phyloP scores from a whole-genome alignment of 2,797 vertebrate genomes.

The Anas acuta region DNA sequence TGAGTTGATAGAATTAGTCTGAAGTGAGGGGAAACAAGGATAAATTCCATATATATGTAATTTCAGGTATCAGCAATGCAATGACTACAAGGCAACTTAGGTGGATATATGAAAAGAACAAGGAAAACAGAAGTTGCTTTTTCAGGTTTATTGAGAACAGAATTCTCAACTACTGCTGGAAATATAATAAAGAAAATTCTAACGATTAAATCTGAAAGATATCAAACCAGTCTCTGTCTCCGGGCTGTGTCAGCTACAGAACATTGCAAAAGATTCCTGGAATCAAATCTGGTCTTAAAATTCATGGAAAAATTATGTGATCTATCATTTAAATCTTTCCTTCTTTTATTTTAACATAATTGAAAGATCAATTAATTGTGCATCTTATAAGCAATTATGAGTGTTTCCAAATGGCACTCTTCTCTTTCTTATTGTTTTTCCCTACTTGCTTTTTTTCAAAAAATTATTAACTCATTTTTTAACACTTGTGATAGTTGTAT shows the following conservation, averaged over 20 bases:
- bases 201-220: background rate
- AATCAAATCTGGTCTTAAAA: background rate
- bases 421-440: background rate
- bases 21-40: background rate
- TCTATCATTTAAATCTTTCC: background rate
- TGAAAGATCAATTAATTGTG: background rate
- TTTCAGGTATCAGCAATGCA: background rate
- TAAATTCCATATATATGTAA: background rate
- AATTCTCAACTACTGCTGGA: background rate
- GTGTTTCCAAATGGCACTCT: background rate
- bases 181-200: background rate
- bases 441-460: background rate
- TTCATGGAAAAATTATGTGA: background rate
- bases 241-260: background rate
- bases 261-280: background rate
- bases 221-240: background rate
- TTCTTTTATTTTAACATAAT: background rate
- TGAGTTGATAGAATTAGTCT: background rate
- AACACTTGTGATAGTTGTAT: background rate
- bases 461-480: background rate
- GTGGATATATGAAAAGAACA: background rate
- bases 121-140: background rate
- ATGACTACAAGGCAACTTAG: background rate
- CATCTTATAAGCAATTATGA: background rate
- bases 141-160: background rate